Evolutionary conservation across 2,888 invertebrate genomes (phyloP).

Genomic region (Camponotus fellah): DNA sequence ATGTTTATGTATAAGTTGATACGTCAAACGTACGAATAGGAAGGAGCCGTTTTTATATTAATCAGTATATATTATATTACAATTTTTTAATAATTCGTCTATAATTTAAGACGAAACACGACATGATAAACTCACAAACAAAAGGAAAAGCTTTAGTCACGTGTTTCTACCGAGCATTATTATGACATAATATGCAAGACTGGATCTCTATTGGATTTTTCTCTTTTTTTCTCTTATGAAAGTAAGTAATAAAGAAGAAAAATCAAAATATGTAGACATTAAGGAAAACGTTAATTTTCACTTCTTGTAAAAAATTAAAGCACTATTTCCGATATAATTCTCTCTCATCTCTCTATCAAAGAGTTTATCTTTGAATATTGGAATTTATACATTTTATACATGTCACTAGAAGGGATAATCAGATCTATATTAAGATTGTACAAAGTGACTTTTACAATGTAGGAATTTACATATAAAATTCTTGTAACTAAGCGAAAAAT

Average conservation of each 20-base stretch:
- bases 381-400: slow-evolving; percentile 54
- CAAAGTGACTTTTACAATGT: slow-evolving; percentile 63
- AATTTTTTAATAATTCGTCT: slow-evolving; percentile 60
- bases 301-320: slow-evolving; percentile 41
- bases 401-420: slow-evolving; percentile 36
- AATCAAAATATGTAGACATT: slow-evolving; percentile 57
- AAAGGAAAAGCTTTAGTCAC: slow-evolving; percentile 67
- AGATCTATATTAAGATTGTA: slow-evolving; percentile 66
- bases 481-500: slow-evolving; percentile 44
- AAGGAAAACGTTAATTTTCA: slow-evolving; percentile 52
- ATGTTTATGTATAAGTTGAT: slow-evolving; percentile 61
- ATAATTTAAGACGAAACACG: slow-evolving; percentile 44
- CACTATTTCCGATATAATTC: slow-evolving; percentile 51
- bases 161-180: slow-evolving; percentile 63
- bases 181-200: slow-evolving; percentile 76
- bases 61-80: slow-evolving; percentile 55
- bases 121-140: slow-evolving; percentile 55
- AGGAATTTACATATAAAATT: slow-evolving; percentile 62
- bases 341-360: slow-evolving; percentile 41
- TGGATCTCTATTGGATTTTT: slow-evolving; percentile 71
- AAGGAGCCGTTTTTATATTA: slow-evolving; percentile 59
- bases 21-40: slow-evolving; percentile 64
- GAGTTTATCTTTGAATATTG: slow-evolving; percentile 63
- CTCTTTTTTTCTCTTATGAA: slow-evolving; percentile 62
- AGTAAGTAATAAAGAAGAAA: slow-evolving; percentile 59